A percentile compares a stretch with the other conserved stretches of the same genome.
Evolutionary conservation across 2,797 vertebrate genomes (phyloP).

Genomic region (Leptodactylus fallax): DNA sequence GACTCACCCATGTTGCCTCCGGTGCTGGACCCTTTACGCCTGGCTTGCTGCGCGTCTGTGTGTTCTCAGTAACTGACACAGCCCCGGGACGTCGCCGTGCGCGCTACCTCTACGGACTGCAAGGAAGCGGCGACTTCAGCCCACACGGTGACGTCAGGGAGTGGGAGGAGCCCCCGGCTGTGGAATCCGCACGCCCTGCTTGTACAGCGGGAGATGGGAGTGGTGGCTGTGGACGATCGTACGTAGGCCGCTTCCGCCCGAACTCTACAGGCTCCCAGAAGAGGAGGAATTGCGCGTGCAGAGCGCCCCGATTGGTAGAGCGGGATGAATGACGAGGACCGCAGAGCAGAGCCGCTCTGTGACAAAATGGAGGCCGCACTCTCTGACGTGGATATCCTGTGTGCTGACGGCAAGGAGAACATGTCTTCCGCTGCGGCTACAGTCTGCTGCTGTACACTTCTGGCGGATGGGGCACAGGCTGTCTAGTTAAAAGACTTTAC

Average conservation of each 20-base stretch:
- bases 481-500: too few species aligned
- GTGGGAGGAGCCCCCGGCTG: background rate
- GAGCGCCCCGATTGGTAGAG: background rate
- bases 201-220: conserved; percentile 1
- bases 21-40: conserved; percentile 11
- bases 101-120: conserved; percentile 55
- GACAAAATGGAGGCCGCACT: conserved; percentile 12
- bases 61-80: conserved; percentile 53
- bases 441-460: background rate
- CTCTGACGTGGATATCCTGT: conserved; percentile 11
- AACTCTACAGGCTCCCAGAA: background rate
- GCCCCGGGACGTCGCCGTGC: conserved; percentile 54
- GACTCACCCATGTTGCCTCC: conserved; percentile 58
- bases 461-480: too few species aligned
- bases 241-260: background rate
- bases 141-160: conserved; percentile 47
- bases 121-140: conserved; percentile 50
- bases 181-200: background rate
- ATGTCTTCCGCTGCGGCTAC: background rate
- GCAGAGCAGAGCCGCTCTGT: background rate
- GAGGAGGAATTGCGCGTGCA: background rate
- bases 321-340: background rate
- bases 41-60: conserved; percentile 29
- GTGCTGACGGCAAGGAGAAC: background rate
- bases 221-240: background rate